A percentile compares a stretch with the other conserved stretches of the same genome.
phyloP scores from a whole-genome alignment of 2,888 invertebrate species.

The Gymnoscelis rufifasciata region DNA sequence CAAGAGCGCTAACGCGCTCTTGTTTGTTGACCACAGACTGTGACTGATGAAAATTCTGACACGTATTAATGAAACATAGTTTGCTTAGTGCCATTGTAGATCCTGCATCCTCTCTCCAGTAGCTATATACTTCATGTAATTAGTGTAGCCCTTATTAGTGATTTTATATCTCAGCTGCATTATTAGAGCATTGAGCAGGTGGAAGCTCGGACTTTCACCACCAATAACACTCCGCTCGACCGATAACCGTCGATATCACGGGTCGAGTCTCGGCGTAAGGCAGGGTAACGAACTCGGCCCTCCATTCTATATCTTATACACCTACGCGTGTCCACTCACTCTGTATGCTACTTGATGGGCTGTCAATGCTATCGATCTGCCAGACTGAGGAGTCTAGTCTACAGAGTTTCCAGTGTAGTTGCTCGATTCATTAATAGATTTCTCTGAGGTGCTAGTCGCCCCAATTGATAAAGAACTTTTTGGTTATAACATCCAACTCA shows the following conservation, averaged over 20 bases:
- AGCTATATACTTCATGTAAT: too few species aligned
- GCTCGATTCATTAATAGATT: neutral
- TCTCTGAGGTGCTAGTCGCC: too few species aligned
- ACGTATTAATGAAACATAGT: too few species aligned
- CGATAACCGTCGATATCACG: conserved; percentile 53
- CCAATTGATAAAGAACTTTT: too few species aligned
- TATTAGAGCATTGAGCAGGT: conserved; percentile 31
- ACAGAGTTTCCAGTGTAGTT: conserved; percentile 9
- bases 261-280: conserved; percentile 43
- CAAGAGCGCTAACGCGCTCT: too few species aligned
- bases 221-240: conserved; percentile 33
- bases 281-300: conserved; percentile 58
- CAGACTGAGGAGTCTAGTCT: conserved; percentile 14
- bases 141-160: neutral
- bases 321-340: conserved; percentile 35
- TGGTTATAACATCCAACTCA: too few species aligned
- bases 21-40: too few species aligned
- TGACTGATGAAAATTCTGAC: too few species aligned
- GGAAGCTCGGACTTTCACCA: conserved; percentile 44
- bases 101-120: too few species aligned
- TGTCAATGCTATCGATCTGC: conserved; percentile 41
- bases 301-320: conserved; percentile 35
- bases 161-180: neutral
- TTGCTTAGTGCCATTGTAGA: too few species aligned
- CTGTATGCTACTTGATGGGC: conserved; percentile 37